Evolutionary conservation across 35 echinoderm and acorn worm genomes (phyloP).

Genomic region (Anneissia japonica): DNA sequence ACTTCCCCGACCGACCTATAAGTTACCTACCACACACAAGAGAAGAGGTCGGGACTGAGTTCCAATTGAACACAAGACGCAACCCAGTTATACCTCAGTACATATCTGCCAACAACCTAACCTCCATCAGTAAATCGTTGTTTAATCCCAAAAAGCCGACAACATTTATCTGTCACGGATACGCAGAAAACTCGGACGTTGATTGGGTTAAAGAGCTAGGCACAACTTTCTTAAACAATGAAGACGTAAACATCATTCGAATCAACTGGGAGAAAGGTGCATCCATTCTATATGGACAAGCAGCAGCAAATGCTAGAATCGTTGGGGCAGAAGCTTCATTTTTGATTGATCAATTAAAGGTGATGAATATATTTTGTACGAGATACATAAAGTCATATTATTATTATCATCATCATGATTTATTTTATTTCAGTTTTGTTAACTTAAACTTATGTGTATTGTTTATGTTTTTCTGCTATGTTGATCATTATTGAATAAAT

Average conservation of each 20-base stretch:
- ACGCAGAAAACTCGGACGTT: conserved; percentile 20
- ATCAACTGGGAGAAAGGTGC: conserved; percentile 37
- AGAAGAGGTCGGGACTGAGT: conserved; percentile 26
- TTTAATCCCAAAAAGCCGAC: conserved; percentile 24
- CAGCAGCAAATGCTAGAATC: conserved; percentile 34
- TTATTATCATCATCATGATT: too few relatives aligned
- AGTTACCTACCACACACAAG: conserved; percentile 4
- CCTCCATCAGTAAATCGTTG: not conserved
- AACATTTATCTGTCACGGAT: conserved; percentile 24
- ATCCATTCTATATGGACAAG: not conserved
- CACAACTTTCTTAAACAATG: not conserved
- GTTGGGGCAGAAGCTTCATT: conserved; percentile 35
- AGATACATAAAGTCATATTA: too few relatives aligned
- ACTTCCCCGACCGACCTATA: conserved; percentile 14
- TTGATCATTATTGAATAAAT: too few relatives aligned
- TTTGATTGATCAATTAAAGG: conserved; percentile 31
- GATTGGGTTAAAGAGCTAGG: conserved; percentile 15
- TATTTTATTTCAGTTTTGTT: too few relatives aligned
- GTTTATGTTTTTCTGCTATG: too few relatives aligned
- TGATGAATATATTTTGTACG: too few relatives aligned
- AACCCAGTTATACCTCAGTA: not conserved
- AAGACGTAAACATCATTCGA: conserved; percentile 18
- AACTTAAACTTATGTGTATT: too few relatives aligned
- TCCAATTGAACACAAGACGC: conserved; percentile 7
- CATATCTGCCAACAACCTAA: not conserved